phyloP scores from a whole-genome alignment of 2,113 vertebrate species.

The Gymnorhina tibicen region DNA sequence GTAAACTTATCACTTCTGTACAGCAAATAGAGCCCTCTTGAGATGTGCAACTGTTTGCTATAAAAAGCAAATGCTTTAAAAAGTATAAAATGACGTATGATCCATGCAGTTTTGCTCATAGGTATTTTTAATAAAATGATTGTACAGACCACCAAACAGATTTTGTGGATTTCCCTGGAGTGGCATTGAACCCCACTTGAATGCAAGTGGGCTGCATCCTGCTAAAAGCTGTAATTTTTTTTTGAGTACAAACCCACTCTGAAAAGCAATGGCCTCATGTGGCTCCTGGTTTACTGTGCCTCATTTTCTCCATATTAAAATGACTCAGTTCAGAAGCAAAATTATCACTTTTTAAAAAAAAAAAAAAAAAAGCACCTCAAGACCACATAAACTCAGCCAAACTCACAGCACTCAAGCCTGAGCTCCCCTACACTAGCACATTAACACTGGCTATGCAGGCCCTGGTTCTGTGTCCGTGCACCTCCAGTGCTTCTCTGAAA shows the following conservation, averaged over 20 bases:
- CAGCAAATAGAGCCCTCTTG: not conserved
- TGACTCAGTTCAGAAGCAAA: not conserved
- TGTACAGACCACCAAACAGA: not conserved
- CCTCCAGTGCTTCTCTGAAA: fast-evolving
- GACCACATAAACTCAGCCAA: not conserved
- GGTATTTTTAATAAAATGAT: constrained; percentile 3
- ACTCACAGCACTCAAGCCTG: not conserved
- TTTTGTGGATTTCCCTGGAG: not conserved
- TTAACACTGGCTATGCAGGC: not conserved
- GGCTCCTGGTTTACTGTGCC: not conserved
- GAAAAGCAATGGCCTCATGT: not conserved
- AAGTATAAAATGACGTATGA: not conserved
- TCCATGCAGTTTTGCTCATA: not conserved
- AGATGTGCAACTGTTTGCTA: not conserved
- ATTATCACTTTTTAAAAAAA: not conserved
- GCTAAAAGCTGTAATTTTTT: not conserved
- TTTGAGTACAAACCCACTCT: not conserved
- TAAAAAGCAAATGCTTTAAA: constrained; percentile 21
- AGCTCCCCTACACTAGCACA: not conserved
- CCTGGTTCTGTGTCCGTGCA: not conserved
- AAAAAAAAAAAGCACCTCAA: not conserved
- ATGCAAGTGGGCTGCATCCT: not conserved
- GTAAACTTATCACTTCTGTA: not conserved
- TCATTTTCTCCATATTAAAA: not conserved
- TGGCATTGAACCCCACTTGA: not conserved